Evolutionary conservation across 35 echinoderm and acorn worm genomes (phyloP).

Genomic region (Ophiothrix spiculata): DNA sequence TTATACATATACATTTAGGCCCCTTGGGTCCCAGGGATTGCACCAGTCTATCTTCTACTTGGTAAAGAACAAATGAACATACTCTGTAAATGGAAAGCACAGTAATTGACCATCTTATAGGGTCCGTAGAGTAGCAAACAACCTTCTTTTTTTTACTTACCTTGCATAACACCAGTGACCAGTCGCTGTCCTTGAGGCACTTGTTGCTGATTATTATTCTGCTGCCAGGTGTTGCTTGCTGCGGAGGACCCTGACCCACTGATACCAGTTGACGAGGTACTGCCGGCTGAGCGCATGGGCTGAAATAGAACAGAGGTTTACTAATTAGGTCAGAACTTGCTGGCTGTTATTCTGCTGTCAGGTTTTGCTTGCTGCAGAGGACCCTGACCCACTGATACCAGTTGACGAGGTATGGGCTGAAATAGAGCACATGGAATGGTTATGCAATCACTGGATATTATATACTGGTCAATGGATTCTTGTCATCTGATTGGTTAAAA

Average conservation of each 20-base stretch:
- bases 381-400: not conserved
- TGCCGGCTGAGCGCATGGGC: not conserved
- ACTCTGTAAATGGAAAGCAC: no score
- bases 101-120: no score
- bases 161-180: conserved; percentile 32
- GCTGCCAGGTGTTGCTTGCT: not conserved
- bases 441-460: no score
- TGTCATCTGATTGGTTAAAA: no score
- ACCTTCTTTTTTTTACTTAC: no score
- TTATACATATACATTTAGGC: no score
- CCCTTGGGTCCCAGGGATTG: no score
- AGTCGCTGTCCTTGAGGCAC: conserved; percentile 18
- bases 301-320: not conserved
- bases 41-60: no score
- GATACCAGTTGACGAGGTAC: not conserved
- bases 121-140: no score
- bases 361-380: not conserved
- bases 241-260: not conserved
- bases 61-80: no score
- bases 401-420: not conserved
- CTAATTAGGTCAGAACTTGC: not conserved
- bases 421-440: no score
- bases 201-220: not conserved
- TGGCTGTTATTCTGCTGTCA: not conserved
- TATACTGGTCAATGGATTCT: no score